A percentile compares a stretch with the other conserved stretches of the same genome.
These are phyloP conservation scores for Drosophila nr. perissopoda DNA, from an alignment of 2,888 invertebrate species.

Conservation along the genomic window DNA sequence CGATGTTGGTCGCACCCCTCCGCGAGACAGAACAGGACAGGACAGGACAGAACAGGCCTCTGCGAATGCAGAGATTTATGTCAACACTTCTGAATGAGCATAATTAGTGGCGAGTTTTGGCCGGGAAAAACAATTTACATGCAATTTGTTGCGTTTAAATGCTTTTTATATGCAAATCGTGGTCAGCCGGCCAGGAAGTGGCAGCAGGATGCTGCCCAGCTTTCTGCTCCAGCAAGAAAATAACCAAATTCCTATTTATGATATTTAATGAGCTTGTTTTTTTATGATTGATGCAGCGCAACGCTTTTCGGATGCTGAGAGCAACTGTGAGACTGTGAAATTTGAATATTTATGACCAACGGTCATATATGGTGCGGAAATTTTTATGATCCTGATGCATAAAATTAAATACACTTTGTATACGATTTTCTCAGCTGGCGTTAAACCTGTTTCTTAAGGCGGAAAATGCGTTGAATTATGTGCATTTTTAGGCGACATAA, in stretches of 20 bases:
- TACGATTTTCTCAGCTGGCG: conserved; percentile 41
- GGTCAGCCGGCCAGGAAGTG: conserved; percentile 60
- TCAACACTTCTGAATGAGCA: conserved; percentile 75
- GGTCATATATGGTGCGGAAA: conserved; percentile 84
- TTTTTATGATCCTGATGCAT: conserved; percentile 77
- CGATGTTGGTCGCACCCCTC: conserved; percentile 40
- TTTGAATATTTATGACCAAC: conserved; percentile 84
- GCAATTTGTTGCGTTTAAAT: conserved; percentile 78
- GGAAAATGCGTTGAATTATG: conserved; percentile 62
- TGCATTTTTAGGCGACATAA: conserved; percentile 43
- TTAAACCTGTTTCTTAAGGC: conserved; percentile 68
- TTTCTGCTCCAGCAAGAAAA: conserved; percentile 41
- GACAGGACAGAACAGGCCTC: conserved; percentile 5
- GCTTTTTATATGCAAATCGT: conserved; percentile 82
- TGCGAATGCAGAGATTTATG: conserved; percentile 76
- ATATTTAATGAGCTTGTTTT: conserved; percentile 73
- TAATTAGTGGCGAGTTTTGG: conserved; percentile 77
- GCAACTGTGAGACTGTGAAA: conserved; percentile 40
- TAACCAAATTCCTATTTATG: conserved; percentile 62
- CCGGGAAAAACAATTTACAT: conserved; percentile 73
- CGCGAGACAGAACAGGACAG: conserved; percentile 20
- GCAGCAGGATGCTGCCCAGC: conserved; percentile 32
- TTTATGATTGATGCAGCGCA: conserved; percentile 72
- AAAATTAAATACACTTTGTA: conserved; percentile 46
- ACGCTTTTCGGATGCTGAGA: conserved; percentile 51